A percentile compares a stretch with the other conserved stretches of the same genome.
Evolutionary conservation across 2,113 vertebrate species (phyloP).

Genomic region (Paraplagusia blochii): DNA sequence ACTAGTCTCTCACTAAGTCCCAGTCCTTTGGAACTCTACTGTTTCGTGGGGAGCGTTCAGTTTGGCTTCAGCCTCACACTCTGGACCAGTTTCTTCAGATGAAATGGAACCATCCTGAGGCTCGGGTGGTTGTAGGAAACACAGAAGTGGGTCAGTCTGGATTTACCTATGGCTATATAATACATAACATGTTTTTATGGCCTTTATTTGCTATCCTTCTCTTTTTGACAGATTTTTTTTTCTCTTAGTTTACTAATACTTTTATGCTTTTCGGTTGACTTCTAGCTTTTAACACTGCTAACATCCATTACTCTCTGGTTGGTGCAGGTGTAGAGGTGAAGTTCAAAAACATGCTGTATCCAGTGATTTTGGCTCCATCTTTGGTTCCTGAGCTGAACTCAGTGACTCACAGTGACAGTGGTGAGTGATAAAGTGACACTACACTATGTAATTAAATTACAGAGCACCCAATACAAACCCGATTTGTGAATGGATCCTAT

Average conservation of each 20-base stretch:
- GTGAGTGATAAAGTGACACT: slow-evolving; percentile 63
- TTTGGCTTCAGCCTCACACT: slow-evolving; percentile 85
- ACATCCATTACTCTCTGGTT: neutral
- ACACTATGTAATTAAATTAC: neutral
- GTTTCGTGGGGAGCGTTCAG: slow-evolving; percentile 82
- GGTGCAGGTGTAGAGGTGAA: slow-evolving; percentile 86
- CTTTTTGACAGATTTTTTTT: too few species aligned
- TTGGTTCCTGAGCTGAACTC: slow-evolving; percentile 85
- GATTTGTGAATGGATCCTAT: neutral
- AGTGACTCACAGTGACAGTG: slow-evolving; percentile 77
- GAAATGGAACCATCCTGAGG: slow-evolving; percentile 81
- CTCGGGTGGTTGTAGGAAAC: slow-evolving; percentile 92
- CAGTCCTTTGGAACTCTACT: slow-evolving; percentile 55
- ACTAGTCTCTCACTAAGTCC: slow-evolving; percentile 74
- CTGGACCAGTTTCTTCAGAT: slow-evolving; percentile 81
- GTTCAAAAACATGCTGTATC: slow-evolving; percentile 89
- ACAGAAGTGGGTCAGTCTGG: slow-evolving; percentile 90
- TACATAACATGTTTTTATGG: too few species aligned
- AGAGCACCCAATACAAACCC: neutral
- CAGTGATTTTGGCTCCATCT: slow-evolving; percentile 85
- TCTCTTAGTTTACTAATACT: too few species aligned
- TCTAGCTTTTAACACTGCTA: too few species aligned
- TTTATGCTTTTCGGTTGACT: too few species aligned
- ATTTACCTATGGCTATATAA: too few species aligned
- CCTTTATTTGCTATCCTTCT: too few species aligned